A percentile compares a stretch with the other conserved stretches of the same genome.
These are phyloP conservation scores for Catamblyrhynchus diadema DNA, from an alignment of 2,797 vertebrate genomes.

Conservation along the genomic window DNA sequence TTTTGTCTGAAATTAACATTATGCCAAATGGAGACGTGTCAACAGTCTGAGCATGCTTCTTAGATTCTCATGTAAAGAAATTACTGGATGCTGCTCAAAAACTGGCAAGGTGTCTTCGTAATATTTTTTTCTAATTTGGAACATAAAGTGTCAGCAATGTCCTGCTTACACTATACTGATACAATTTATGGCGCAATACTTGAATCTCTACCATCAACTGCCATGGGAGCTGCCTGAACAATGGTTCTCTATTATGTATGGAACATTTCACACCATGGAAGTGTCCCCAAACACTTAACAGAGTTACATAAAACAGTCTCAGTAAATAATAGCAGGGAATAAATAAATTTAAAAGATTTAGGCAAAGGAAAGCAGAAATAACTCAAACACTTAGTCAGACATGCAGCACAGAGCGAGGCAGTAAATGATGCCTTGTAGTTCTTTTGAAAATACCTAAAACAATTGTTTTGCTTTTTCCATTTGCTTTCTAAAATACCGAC, in stretches of 20 bases:
- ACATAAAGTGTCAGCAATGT: not conserved
- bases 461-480: not conserved
- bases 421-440: not conserved
- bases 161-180: not conserved
- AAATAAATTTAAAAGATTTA: slow-evolving; percentile 35
- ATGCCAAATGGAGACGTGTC: not conserved
- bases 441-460: not conserved
- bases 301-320: slow-evolving; percentile 14
- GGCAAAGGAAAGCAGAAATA: slow-evolving; percentile 8
- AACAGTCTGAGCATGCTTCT: not conserved
- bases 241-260: not conserved
- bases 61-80: not conserved
- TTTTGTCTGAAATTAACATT: not conserved
- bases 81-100: not conserved
- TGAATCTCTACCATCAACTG: slow-evolving; percentile 7
- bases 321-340: slow-evolving; percentile 31
- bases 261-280: not conserved
- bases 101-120: rapidly evolving
- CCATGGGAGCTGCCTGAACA: slow-evolving; percentile 29
- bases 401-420: not conserved
- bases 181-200: not conserved
- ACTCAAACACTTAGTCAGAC: not conserved
- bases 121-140: not conserved
- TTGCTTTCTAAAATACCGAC: not conserved
- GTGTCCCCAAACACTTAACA: slow-evolving; percentile 23